Base-by-base conservation (phyloP, 2,888 invertebrate genomes). In the Sphinx pinastri region DNA sequence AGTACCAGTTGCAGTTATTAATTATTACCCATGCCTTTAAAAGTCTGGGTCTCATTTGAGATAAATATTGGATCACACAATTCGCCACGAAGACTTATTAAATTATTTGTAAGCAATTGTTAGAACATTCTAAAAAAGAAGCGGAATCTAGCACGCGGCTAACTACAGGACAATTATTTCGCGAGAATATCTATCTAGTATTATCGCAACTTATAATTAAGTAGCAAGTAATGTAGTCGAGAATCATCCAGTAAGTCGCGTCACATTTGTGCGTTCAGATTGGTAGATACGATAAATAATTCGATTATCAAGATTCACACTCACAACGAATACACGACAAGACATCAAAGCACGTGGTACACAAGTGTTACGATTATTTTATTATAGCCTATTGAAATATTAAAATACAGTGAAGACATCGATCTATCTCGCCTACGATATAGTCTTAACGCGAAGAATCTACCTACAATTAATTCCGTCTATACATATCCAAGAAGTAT, bases 331-430 rank as follows among this genome's bases (percentile, higher is more conserved):
- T 19, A 25, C 47, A 54, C 66, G 59, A 69, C 8, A 25, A 25
- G 79, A 81, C 83, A 83, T 80, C 82, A 78, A 77, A 77, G 74
- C 78, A 49, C 75, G 78, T 78, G 77, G 78, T 70, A 74, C 72
- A 72, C 71, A 69, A 76, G 59, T 45, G 38, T 59, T 54, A 59
- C 73, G 71, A 66, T 73, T 71, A 75, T 74, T 71, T 74, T 69
- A 52, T 76, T 77, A 86, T 90, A 91, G 85, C 84, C 89, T 91
- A 91, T 86, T 77, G 85, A 87, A 86, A 88, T 90, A 90, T 92
- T 90, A 89, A 91, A 90, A 87, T 90, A 91, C 89, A 83, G 84
- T 89, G 87, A 90, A 93, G 92, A 93, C 92, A 92, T 91, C 87
- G 81, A 92, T 86, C 90, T 92, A 91, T 87, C 81, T 80, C 12